A percentile compares a stretch with the other conserved stretches of the same genome.
These are phyloP conservation scores for Tipula helvola DNA, from an alignment of 2,888 invertebrate genomes.

Conservation along the genomic window DNA sequence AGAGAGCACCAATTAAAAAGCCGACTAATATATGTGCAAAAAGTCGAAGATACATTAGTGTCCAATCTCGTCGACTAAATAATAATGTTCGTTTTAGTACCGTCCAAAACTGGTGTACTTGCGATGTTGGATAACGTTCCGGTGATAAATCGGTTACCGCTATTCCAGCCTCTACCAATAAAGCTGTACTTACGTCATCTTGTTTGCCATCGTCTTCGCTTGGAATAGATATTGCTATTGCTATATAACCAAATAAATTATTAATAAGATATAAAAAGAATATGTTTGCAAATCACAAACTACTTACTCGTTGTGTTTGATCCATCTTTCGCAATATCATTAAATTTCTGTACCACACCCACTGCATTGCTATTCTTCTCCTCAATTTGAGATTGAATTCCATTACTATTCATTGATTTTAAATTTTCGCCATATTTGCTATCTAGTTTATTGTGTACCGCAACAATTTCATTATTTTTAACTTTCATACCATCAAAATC, in stretches of 20 bases:
- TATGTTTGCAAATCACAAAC: not conserved
- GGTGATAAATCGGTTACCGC: conserved; percentile 41
- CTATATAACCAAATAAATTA: conserved; percentile 29
- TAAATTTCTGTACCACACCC: conserved; percentile 43
- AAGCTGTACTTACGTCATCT: conserved; percentile 54
- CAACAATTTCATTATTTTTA: conserved; percentile 39
- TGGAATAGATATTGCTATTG: conserved; percentile 45
- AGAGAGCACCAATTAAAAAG: conserved; percentile 85
- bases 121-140: conserved; percentile 69
- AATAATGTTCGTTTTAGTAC: conserved; percentile 73
- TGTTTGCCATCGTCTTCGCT: conserved; percentile 42
- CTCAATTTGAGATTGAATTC: conserved; percentile 22
- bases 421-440: conserved; percentile 27
- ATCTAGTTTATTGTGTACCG: conserved; percentile 39
- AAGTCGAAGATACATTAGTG: conserved; percentile 85
- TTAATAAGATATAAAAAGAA: conserved; percentile 5
- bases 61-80: conserved; percentile 84
- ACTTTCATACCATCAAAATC: conserved; percentile 50
- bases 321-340: conserved; percentile 48
- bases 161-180: conserved; percentile 47
- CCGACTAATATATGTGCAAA: conserved; percentile 91
- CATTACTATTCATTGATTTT: conserved; percentile 27
- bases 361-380: conserved; percentile 21
- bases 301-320: conserved; percentile 23
- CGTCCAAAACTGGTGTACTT: conserved; percentile 73